Evolutionary conservation across 1,140 invertebrate genomes (phyloP), one percentile per base, ranked within the genome.

Genomic region (Paraescarpia echinospica): DNA sequence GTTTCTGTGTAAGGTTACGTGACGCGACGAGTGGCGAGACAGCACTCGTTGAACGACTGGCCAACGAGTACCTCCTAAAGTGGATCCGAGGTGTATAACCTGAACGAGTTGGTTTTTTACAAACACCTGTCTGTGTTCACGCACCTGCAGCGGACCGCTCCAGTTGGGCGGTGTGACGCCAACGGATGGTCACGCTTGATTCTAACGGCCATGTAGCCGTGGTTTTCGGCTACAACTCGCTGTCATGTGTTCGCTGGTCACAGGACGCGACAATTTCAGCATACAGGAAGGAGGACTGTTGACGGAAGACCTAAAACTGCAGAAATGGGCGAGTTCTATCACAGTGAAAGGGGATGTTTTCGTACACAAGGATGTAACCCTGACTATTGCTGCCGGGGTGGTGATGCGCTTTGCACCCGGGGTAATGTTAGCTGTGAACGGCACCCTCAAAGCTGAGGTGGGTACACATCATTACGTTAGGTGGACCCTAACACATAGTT

Each of bases 381-480:
- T 99, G 90, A 96, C 97, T 35, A 97, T 99, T 89, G 98, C 98
- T 94, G 97, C 98, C 0, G 98, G 98, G 0, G 98, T 98, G 0
- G 97, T 97, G 94, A 96, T 99, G 22, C 96, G 97, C 91, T 99
- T 99, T 96, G 97, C 97, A 6, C 98, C 98, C 2, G 98, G 98
- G 96, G 97, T 98, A 94, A 98, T 98, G 92, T 98, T 99, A 94
- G 98, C 98, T 51, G 98, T 99, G 33, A 97, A 97, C 94, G 99
- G 98, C 94, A 97, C 97, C 94, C 96, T 99, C 9, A 97, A 97
- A 92, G 98, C 98, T 51, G 97, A 98, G 97, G 98, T 99, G 97
- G 97, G 34, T 91, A 33, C 33, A 41, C 34, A 91, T 91, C 6
- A 22, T 91, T 35, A 33, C n/a, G n/a, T 91, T 34, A 8, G 35